Conservation (phyloP, 2,113 vertebrate species). For the Brachionichthys hirsutus region DNA sequence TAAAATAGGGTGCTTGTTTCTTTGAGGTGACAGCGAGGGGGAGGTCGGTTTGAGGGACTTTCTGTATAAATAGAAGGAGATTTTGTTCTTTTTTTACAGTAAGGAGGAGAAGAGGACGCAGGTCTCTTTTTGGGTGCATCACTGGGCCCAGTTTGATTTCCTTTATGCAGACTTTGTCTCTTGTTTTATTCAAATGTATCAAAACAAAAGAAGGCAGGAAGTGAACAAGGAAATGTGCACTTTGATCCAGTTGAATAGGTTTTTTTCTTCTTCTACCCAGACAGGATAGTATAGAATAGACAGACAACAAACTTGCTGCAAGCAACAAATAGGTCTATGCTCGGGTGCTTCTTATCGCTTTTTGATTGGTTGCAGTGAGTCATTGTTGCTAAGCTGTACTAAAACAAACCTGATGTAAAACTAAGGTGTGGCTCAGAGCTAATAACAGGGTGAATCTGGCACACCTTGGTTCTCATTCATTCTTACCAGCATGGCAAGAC, state of each 20-base stretch:
- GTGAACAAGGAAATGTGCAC: not conserved
- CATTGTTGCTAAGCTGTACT: slow-evolving; percentile 41
- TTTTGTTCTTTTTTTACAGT: too few species aligned
- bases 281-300: not conserved
- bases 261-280: not conserved
- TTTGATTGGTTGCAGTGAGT: slow-evolving; percentile 20
- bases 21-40: too few species aligned
- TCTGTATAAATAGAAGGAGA: too few species aligned
- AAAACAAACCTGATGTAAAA: slow-evolving; percentile 48
- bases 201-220: not conserved
- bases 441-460: slow-evolving; percentile 33
- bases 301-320: not conserved
- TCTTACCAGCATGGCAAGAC: too few species aligned
- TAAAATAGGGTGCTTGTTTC: too few species aligned
- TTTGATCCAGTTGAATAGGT: not conserved
- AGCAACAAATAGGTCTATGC: not conserved
- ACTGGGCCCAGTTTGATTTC: too few species aligned
- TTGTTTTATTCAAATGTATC: not conserved
- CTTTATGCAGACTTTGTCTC: not conserved
- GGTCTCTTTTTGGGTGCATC: too few species aligned
- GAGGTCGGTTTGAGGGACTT: too few species aligned
- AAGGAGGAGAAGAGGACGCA: too few species aligned
- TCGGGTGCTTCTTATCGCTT: not conserved
- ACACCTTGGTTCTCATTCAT: slow-evolving; percentile 46
- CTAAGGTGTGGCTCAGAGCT: slow-evolving; percentile 46